Evolutionary conservation across 2,888 invertebrate genomes (phyloP).

Genomic region (Patella depressa): DNA sequence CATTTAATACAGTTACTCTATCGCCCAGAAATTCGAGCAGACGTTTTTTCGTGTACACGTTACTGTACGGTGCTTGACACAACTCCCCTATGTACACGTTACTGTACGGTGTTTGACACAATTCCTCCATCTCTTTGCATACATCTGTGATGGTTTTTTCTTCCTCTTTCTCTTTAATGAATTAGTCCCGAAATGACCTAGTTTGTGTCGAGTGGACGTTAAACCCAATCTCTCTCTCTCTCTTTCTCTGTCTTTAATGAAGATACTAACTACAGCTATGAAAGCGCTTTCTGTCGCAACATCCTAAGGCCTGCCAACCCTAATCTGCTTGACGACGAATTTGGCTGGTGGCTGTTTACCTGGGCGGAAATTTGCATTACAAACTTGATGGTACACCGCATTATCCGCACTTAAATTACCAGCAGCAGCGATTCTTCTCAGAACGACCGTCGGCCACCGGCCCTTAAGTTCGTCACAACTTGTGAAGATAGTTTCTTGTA

Average conservation of each 20-base stretch:
- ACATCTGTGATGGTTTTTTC: not conserved
- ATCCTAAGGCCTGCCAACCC: not conserved
- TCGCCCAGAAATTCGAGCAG: not conserved
- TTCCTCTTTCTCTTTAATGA: not conserved
- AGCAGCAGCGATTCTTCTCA: not conserved
- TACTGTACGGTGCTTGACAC: not conserved
- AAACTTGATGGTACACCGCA: not conserved
- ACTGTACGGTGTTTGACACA: not conserved
- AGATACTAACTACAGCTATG: not conserved
- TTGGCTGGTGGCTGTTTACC: not conserved
- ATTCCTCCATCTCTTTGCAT: not conserved
- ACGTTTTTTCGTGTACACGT: not conserved
- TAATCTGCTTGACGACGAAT: not conserved
- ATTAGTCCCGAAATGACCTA: no score
- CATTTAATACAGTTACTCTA: not conserved
- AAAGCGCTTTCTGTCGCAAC: not conserved
- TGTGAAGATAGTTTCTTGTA: not conserved
- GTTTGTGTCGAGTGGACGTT: no score
- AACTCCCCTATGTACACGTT: not conserved
- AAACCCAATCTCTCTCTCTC: no score
- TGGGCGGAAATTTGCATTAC: not conserved
- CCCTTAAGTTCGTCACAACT: not conserved
- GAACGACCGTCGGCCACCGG: not conserved
- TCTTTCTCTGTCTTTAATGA: not conserved
- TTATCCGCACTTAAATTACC: not conserved